These are phyloP conservation scores for Channa maculata DNA, from an alignment of 2,113 vertebrate species.

Conservation along the genomic window DNA sequence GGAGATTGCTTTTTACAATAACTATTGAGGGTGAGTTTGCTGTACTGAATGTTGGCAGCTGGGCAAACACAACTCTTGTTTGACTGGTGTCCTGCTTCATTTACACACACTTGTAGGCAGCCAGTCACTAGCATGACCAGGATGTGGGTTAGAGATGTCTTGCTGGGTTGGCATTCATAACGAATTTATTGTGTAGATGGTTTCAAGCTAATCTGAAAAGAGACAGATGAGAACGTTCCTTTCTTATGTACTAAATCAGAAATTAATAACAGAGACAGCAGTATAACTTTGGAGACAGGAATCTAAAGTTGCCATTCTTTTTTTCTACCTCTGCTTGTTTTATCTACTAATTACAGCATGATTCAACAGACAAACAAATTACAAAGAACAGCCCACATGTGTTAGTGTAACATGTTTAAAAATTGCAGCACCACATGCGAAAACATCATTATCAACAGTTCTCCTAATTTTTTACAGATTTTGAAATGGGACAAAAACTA, in stretches of 20 bases:
- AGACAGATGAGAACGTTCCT: not conserved
- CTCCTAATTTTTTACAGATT: too few species aligned
- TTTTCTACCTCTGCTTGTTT: not conserved
- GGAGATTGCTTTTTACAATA: not conserved
- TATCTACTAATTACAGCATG: not conserved
- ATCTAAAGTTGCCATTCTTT: not conserved
- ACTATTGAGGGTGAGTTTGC: not conserved
- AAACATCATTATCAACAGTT: too few species aligned
- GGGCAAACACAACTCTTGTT: not conserved
- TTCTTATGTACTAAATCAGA: not conserved
- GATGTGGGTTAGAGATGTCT: too few species aligned
- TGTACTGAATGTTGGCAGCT: not conserved
- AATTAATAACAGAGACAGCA: not conserved
- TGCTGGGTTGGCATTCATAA: too few species aligned
- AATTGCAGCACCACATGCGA: too few species aligned
- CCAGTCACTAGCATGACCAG: too few species aligned
- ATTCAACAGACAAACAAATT: not conserved
- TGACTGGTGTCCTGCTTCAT: not conserved
- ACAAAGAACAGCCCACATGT: not conserved
- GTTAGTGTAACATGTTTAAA: too few species aligned
- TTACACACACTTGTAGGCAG: not conserved
- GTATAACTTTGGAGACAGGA: not conserved
- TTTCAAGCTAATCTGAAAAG: too few species aligned
- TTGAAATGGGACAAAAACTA: too few species aligned
- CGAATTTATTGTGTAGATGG: too few species aligned